Evolutionary conservation across 2,113 vertebrate genomes (phyloP), one percentile per base, ranked within the genome.

Genomic region (Glareola pratincola): DNA sequence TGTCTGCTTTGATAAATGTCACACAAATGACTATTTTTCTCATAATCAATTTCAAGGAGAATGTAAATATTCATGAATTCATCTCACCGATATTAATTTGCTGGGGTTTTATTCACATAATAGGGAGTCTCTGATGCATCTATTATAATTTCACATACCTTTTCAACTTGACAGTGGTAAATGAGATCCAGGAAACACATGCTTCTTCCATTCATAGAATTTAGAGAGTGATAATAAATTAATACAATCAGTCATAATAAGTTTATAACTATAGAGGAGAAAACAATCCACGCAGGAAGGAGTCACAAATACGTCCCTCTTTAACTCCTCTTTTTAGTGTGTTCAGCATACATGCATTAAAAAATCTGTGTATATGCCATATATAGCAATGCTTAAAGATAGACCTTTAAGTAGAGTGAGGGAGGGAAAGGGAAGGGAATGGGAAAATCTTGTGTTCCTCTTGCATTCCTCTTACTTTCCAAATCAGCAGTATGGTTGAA

Each of bases 11-110:
- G 63, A 75, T 87, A 92, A 84, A 92, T 88, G 74, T 89, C 88
- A 73, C 39, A 57, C n/a, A 87, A 91, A 96, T 91, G 3, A 60
- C 82, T 90, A 59, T 96, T 96, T 94, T 88, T 74, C 36, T 85
- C 20, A 34, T 95, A 93, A 93, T 91, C 69, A 91, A 10, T 95
- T 96, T 96, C 73, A 97, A 95, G 36, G 62, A 66, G 27, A 91
- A 53, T 32, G 66, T 87, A 96, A 92, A 85, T 94, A 93, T 94
- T 96, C 85, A 91, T 92, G 34, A 88, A 66, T 76, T 77, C 64
- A 45, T 68, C 80, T 79, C 37, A 84, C 18, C 22, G 67, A 32
- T 95, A 93, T 94, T 94, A 92, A 96, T 96, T 91, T 91, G 2
- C 67, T 92, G 45, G 29, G 18, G 1, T 53, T 90, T 95, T 91